Evolutionary conservation across 2,113 vertebrate genomes (phyloP).

Genomic region (Noturus placidus): DNA sequence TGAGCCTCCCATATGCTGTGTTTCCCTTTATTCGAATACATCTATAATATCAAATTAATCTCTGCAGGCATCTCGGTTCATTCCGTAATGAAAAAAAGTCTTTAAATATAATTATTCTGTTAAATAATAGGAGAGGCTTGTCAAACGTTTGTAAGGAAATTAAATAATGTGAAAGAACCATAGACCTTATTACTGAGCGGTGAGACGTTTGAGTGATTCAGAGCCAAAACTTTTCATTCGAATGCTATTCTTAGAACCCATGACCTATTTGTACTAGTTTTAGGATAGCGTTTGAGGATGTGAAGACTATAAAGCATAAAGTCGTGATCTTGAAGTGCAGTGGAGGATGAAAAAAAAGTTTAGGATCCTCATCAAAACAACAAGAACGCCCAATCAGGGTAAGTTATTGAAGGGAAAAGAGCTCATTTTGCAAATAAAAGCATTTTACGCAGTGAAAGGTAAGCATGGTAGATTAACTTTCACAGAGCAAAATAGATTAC

Average conservation of each 20-base stretch:
- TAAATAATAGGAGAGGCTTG: neutral
- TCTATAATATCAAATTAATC: neutral
- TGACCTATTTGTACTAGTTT: neutral
- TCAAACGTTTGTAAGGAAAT: neutral
- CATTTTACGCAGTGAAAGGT: neutral
- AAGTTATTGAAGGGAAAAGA: neutral
- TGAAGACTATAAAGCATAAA: neutral
- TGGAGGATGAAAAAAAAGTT: neutral
- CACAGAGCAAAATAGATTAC: neutral
- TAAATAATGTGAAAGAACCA: neutral
- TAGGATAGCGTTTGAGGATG: neutral
- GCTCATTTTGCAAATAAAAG: neutral
- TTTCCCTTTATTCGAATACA: neutral
- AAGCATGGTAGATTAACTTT: neutral
- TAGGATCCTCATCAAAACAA: neutral
- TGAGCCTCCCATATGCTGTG: neutral
- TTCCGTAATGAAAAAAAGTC: constrained; percentile 7
- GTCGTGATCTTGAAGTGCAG: neutral
- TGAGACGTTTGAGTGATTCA: neutral
- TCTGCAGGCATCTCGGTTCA: neutral
- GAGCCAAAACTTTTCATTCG: neutral
- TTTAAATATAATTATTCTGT: neutral
- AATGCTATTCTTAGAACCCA: neutral
- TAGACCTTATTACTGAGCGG: neutral
- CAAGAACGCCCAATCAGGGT: neutral